Percentiles rank a stretch among this genome's conserved stretches.
phyloP scores from a whole-genome alignment of 2,888 invertebrate genomes.

The Lordiphosa andalusiaca region DNA sequence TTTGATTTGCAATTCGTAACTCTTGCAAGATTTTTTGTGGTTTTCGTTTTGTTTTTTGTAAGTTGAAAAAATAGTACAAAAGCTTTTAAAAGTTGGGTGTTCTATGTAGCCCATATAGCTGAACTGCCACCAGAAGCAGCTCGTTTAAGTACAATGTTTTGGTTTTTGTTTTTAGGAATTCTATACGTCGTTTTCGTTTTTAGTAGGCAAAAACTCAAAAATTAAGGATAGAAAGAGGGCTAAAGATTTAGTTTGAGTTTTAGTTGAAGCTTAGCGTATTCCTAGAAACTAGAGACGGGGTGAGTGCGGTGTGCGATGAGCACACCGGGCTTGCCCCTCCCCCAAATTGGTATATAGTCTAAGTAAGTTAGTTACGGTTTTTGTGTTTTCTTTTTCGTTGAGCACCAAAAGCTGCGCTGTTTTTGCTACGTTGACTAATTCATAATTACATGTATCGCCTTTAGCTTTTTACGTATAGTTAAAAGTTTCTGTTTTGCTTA shows the following conservation, averaged over 20 bases:
- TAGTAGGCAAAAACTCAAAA: constrained; percentile 67
- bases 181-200: constrained; percentile 25
- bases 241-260: constrained; percentile 24
- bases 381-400: constrained; percentile 23
- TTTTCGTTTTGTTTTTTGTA: constrained; percentile 41
- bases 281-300: constrained; percentile 15
- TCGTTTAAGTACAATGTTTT: constrained; percentile 62
- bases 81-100: constrained; percentile 56
- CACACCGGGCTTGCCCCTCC: background rate
- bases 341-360: constrained; percentile 24
- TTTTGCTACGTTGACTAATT: constrained; percentile 32
- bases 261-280: constrained; percentile 44
- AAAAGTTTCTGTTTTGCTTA: constrained; percentile 50
- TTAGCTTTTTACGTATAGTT: constrained; percentile 47
- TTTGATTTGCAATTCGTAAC: constrained; percentile 39
- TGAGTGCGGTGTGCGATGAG: too few species aligned
- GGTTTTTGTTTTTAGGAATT: constrained; percentile 18
- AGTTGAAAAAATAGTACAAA: constrained; percentile 75
- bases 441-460: constrained; percentile 47
- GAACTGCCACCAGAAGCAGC: constrained; percentile 44
- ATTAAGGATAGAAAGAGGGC: constrained; percentile 41
- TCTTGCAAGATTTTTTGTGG: constrained; percentile 45
- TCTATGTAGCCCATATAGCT: constrained; percentile 77
- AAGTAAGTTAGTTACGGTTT: background rate
- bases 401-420: constrained; percentile 62